Evolutionary conservation across 2,888 invertebrate genomes (phyloP), one percentile per base, ranked within the genome.

Genomic region (Belgica antarctica): DNA sequence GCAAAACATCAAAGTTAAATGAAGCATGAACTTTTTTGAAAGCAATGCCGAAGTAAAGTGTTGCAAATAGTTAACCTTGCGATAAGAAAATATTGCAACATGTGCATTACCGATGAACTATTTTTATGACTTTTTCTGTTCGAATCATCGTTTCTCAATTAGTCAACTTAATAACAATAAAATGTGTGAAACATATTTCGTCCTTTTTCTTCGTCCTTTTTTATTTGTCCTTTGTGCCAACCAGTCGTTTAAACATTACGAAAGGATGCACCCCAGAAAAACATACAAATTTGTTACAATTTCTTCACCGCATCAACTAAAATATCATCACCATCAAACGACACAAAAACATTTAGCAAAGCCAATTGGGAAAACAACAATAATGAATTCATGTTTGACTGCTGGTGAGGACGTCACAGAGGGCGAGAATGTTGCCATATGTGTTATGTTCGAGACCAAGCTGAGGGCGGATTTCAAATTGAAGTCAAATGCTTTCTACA

Each of bases 81-180:
- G 52, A 52, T 52, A 52, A 52, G 52, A 52, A 52, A 52, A 52
- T 22, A 15, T 52, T 65, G 46, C 63, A 46, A 65, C 63, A 65
- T 65, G 63, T 65, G 63, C 63, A 65, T 25, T 41, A 65, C 46
- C 63, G 63, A 65, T 65, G n/a, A 46, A 62, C 62, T 17, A 62
- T 61, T 61, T 10, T 52, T 41, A 41, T 41, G n/a, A 2, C 7
- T n/a, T n/a, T n/a, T n/a, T n/a, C n/a, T n/a, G n/a, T n/a, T 22
- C 19, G 22, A 52, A 12, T 52, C 52, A 52, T 52, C 52, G n/a
- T 52, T 52, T 52, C 52, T 52, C 52, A 52, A 52, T 52, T 52
- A 52, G 52, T 17, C 52, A 52, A 52, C 52, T 52, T 22, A 52
- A 52, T 52, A 52, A 59, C 59, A 25, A 22, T 36, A 62, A 24